phyloP scores from a whole-genome alignment of 2,797 vertebrate genomes.

The Rhinophrynus dorsalis region DNA sequence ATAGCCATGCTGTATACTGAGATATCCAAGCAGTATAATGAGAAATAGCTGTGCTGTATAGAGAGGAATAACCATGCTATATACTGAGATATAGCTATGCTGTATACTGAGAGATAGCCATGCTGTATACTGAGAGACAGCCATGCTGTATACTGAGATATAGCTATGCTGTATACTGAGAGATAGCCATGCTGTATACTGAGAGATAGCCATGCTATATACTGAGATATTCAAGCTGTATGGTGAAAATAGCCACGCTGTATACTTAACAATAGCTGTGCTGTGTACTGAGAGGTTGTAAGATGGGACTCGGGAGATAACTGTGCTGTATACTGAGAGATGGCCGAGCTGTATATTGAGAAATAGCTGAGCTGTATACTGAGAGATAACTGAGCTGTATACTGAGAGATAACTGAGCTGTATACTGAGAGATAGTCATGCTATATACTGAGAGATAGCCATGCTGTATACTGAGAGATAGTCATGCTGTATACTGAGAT shows the following conservation, averaged over 20 bases:
- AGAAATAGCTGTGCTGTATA: neutral
- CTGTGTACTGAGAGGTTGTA: neutral
- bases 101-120: neutral
- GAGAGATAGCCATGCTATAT: no score
- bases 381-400: no score
- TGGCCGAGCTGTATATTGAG: no score
- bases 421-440: no score
- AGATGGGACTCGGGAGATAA: no score
- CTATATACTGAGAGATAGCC: no score
- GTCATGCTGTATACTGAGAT: neutral
- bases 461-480: no score
- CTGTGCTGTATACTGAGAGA: neutral
- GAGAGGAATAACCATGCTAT: neutral
- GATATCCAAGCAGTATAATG: neutral
- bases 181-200: no score
- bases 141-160: neutral
- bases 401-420: no score
- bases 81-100: no score
- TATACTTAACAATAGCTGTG: neutral
- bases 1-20: neutral
- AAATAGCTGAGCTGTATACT: no score
- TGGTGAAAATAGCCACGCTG: neutral
- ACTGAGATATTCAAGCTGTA: no score
- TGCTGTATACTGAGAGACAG: neutral
- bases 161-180: neutral